Evolutionary conservation across 2,113 vertebrate species (phyloP).

Genomic region (Psammodynastes pulverulentus): DNA sequence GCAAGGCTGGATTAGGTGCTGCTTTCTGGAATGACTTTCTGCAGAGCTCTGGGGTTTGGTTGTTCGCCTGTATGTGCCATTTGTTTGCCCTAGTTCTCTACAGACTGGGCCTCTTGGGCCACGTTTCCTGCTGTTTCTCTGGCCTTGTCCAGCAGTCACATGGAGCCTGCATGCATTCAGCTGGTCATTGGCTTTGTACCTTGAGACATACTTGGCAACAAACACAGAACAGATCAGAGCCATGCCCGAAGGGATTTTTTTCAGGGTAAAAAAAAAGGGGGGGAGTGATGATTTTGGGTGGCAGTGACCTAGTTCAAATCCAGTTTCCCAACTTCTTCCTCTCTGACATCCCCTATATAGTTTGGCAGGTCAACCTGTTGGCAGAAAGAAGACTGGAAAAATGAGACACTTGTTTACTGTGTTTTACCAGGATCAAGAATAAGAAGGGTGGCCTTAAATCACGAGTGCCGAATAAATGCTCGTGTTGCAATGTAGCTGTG

Average conservation of each 20-base stretch:
- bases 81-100: conserved; percentile 7
- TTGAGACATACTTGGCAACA: not conserved
- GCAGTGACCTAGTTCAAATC: not conserved
- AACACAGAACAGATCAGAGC: not conserved
- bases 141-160: not conserved
- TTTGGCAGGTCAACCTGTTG: not conserved
- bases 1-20: not conserved
- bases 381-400: not conserved
- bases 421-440: not conserved
- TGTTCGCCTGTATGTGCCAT: not conserved
- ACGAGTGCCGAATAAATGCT: not conserved
- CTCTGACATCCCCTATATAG: not conserved
- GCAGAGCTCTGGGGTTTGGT: not conserved
- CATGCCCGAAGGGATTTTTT: not conserved
- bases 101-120: not conserved
- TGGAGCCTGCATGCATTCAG: not conserved
- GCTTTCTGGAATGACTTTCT: not conserved
- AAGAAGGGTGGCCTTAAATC: not conserved
- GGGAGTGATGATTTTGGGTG: not conserved
- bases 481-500: not conserved
- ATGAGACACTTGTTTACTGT: not conserved
- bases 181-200: not conserved
- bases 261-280: not conserved
- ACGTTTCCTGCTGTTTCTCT: not conserved
- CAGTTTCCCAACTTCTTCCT: not conserved